Percentiles rank a stretch among this genome's conserved stretches.
These are phyloP conservation scores for Drosophila ezoana DNA, from an alignment of 2,888 invertebrate species.

Conservation along the genomic window DNA sequence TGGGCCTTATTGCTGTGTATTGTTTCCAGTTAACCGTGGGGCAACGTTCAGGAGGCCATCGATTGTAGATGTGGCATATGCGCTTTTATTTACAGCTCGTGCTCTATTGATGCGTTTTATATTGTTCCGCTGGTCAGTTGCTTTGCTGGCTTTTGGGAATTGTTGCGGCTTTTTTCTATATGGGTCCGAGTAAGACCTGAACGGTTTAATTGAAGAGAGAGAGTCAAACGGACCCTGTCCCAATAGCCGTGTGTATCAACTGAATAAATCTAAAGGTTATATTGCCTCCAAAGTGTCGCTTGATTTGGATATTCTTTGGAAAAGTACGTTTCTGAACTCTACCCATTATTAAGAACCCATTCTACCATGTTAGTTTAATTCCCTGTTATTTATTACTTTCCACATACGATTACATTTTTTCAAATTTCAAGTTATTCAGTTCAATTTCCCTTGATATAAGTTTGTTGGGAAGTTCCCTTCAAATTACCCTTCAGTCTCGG, in stretches of 20 bases:
- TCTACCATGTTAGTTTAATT: neutral
- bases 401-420: no score
- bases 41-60: slow-evolving; percentile 41
- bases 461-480: neutral
- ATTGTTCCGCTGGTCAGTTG: slow-evolving; percentile 55
- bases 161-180: slow-evolving; percentile 46
- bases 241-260: neutral
- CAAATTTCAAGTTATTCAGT: neutral
- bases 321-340: no score
- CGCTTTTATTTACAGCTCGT: slow-evolving; percentile 58
- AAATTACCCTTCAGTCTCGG: neutral
- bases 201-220: slow-evolving; percentile 20
- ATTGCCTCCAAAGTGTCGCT: neutral
- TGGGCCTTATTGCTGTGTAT: slow-evolving; percentile 57
- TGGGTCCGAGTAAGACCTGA: slow-evolving; percentile 8
- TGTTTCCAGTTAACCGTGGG: slow-evolving; percentile 57
- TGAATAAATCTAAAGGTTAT: slow-evolving; percentile 14
- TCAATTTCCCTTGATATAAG: no score
- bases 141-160: slow-evolving; percentile 36
- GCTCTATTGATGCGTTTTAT: slow-evolving; percentile 59
- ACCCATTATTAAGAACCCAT: no score
- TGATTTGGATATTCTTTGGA: no score
- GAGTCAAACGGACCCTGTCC: neutral
- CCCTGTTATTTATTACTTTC: no score
- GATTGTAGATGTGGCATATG: slow-evolving; percentile 57